These are phyloP conservation scores for Amazona vittata DNA, from an alignment of 2,113 vertebrate species.

Conservation along the genomic window DNA sequence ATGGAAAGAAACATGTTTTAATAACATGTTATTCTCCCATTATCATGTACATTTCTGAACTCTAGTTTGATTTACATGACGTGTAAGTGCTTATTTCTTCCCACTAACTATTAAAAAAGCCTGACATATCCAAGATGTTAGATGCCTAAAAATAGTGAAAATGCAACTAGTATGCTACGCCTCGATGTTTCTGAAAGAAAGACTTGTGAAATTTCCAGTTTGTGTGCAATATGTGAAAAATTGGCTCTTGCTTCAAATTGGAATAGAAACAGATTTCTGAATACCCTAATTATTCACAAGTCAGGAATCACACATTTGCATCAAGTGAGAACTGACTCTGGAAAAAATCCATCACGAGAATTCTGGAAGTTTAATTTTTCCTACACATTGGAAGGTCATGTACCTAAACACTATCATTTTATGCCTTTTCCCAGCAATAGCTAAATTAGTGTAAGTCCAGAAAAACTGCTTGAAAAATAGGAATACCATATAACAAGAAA, in stretches of 20 bases:
- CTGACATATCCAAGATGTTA: not conserved
- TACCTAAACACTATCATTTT: not conserved
- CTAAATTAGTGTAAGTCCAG: not conserved
- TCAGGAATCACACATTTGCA: not conserved
- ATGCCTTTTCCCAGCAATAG: not conserved
- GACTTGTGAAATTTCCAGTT: not conserved
- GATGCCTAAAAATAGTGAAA: not conserved
- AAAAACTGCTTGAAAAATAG: not conserved
- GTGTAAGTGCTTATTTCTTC: not conserved
- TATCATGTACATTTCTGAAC: not conserved
- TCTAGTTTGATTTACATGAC: not conserved
- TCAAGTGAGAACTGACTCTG: not conserved
- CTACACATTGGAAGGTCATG: not conserved
- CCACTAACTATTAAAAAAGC: not conserved
- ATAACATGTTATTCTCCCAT: not conserved
- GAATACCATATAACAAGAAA: not conserved
- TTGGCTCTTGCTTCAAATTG: not conserved
- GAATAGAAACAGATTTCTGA: not conserved
- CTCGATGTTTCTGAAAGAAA: not conserved
- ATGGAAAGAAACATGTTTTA: not conserved
- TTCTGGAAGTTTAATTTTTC: not conserved
- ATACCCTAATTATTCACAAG: not conserved
- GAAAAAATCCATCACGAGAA: not conserved
- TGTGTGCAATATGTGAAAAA: not conserved
- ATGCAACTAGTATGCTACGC: not conserved